Evolutionary conservation across 2,113 vertebrate genomes (phyloP), one percentile per base, ranked within the genome.

Genomic region (Pyxicephalus adspersus): DNA sequence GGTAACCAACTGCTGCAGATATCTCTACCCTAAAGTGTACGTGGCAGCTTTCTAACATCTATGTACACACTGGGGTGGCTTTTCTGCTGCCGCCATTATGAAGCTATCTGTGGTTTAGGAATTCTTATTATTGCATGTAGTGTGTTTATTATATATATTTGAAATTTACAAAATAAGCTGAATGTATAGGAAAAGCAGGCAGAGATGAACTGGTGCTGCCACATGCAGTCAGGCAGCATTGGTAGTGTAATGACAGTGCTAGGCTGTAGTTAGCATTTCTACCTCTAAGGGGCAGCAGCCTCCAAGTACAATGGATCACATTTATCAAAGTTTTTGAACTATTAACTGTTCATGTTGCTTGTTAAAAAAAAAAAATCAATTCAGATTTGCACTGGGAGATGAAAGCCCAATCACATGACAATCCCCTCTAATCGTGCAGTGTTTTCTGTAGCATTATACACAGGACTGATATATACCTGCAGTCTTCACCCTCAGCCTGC

Each of bases 1-100:
- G 54, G 45, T 67, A 57, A 78, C 23, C 26, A 77, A 38, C 76
- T 8, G 28, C 38, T 57, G 76, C n/a, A 68, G 61, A 20, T 26
- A 38, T 18, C 22, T 7, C 55, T 64, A 20, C 22, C 31, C 38
- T 61, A 52, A 0, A 18, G 28, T 23, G 61, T 25, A 55, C 51
- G n/a, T 38, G 63, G 65, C 45, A 34, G 61, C 63, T 50, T 28
- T 51, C 54, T 22, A 73, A 7, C 29, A 73, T 3, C 58, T 61
- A 25, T 23, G 58, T 22, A 25, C 58, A 61, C 5, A 25, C n/a
- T 26, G 58, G 26, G 58, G 22, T 26, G 25, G 11, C 52, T 1
- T 19, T 18, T 54, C 19, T 72, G 26, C 57, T 58, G 55, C 19
- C 11, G 4, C 3, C 38, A 38, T 2, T 2, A 45, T 45, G 6